Percentiles rank a stretch among this genome's conserved stretches.
These are phyloP conservation scores for Steinernema hermaphroditum DNA, from an alignment of 2,888 invertebrate genomes.

Conservation along the genomic window DNA sequence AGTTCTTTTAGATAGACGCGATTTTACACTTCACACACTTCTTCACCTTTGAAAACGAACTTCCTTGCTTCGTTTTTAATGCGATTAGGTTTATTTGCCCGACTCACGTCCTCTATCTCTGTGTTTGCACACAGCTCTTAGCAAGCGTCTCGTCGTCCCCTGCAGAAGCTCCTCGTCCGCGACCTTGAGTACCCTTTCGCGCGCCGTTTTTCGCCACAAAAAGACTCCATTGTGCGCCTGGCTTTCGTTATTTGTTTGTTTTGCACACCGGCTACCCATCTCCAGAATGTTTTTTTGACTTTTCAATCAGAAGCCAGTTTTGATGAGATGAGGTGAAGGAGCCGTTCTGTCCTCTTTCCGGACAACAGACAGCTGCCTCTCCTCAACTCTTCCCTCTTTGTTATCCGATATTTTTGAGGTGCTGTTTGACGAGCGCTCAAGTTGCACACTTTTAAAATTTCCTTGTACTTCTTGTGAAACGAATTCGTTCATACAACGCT, in stretches of 20 bases:
- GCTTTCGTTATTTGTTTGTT: not conserved
- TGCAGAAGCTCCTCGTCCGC: not conserved
- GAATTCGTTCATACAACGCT: too few species aligned
- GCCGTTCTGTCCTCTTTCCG: not conserved
- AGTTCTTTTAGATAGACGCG: too few species aligned
- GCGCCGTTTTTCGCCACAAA: not conserved
- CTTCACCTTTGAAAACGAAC: too few species aligned
- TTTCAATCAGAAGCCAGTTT: slow-evolving; percentile 7
- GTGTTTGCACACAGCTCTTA: not conserved
- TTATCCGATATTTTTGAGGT: not conserved
- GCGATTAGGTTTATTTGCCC: slow-evolving; percentile 24
- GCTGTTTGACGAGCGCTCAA: not conserved
- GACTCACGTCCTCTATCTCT: not conserved
- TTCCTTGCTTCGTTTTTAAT: not conserved
- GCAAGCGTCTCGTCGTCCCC: not conserved
- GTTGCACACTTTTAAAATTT: too few species aligned
- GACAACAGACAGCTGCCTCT: slow-evolving; percentile 8
- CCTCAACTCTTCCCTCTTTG: not conserved
- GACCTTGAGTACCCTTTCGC: not conserved
- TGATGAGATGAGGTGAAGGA: not conserved
- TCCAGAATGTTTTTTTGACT: slow-evolving; percentile 9
- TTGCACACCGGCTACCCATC: slow-evolving; percentile 10
- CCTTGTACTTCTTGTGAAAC: too few species aligned
- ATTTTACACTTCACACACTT: too few species aligned
- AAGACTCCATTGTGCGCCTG: slow-evolving; percentile 17